A percentile compares a stretch with the other conserved stretches of the same genome.
phyloP scores from a whole-genome alignment of 2,888 invertebrate species.

The Thecophora atra region DNA sequence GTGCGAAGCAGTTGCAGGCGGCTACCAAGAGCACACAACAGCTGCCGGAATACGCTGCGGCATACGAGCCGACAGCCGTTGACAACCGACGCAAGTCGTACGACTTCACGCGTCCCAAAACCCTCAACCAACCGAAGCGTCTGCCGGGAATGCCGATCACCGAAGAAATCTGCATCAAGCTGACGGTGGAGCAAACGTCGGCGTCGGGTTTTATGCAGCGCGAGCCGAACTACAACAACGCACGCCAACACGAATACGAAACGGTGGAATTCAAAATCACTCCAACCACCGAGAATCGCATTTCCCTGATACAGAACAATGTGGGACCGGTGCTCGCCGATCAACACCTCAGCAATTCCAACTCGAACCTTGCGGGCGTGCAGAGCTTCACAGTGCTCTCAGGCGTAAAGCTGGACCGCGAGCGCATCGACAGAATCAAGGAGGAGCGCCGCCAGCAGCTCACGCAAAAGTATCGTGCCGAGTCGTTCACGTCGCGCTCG shows the following conservation, averaged over 20 bases:
- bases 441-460: conserved; percentile 87
- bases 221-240: conserved; percentile 44
- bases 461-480: conserved; percentile 86
- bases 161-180: conserved; percentile 57
- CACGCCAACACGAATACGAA: conserved; percentile 48
- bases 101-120: conserved; percentile 72
- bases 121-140: conserved; percentile 69
- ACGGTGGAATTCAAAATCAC: conserved; percentile 65
- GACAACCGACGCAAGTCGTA: conserved; percentile 68
- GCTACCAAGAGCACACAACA: conserved; percentile 56
- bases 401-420: conserved; percentile 74
- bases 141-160: conserved; percentile 63
- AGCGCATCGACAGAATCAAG: conserved; percentile 89
- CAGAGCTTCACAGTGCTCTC: conserved; percentile 66
- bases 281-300: conserved; percentile 72
- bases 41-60: conserved; percentile 54
- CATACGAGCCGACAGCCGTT: conserved; percentile 39
- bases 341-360: conserved; percentile 47
- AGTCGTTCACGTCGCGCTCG: conserved; percentile 74
- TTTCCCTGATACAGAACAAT: conserved; percentile 70
- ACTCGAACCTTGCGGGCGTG: conserved; percentile 40
- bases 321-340: conserved; percentile 52
- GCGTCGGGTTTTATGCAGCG: conserved; percentile 41
- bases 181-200: conserved; percentile 37
- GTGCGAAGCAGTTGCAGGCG: no score